phyloP scores from a whole-genome alignment of 2,888 invertebrate genomes.

The Orchesellides sinensis region DNA sequence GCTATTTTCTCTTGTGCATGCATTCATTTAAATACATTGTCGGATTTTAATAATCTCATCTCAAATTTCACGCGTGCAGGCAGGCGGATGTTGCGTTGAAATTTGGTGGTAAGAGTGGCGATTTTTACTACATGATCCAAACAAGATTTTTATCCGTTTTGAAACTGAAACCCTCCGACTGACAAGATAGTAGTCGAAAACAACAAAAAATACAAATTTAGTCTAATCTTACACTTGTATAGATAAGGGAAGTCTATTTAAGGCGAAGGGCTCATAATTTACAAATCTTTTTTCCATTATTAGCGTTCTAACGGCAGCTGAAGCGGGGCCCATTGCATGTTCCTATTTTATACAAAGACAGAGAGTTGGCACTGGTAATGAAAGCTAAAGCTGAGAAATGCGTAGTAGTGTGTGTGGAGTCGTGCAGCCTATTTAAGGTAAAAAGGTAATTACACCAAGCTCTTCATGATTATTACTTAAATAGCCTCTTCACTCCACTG shows the following conservation, averaged over 20 bases:
- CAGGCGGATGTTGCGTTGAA: conserved; percentile 54
- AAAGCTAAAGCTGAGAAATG: too few relatives aligned
- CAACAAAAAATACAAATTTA: not conserved
- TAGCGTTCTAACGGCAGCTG: too few relatives aligned
- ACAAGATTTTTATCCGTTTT: conserved; percentile 37
- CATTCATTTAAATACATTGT: conserved; percentile 3
- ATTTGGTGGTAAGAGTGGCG: conserved; percentile 27
- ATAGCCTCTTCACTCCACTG: conserved; percentile 50
- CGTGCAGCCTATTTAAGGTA: conserved; percentile 63
- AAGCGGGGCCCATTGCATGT: conserved; percentile 23
- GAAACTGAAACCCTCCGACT: conserved; percentile 55
- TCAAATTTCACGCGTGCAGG: conserved; percentile 60
- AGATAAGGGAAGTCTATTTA: conserved; percentile 37
- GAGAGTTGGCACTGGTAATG: too few relatives aligned
- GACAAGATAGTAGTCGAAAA: not conserved
- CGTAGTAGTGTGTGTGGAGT: conserved; percentile 33
- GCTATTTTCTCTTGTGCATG: too few relatives aligned
- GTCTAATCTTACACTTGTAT: not conserved
- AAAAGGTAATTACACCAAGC: conserved; percentile 59
- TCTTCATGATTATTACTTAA: conserved; percentile 58
- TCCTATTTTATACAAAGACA: too few relatives aligned
- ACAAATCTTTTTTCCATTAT: conserved; percentile 28
- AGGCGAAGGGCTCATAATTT: conserved; percentile 52
- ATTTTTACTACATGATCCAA: conserved; percentile 24
- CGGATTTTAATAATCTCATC: conserved; percentile 34